Evolutionary conservation across 2,888 invertebrate species (phyloP).

Genomic region (Eulithis prunata): DNA sequence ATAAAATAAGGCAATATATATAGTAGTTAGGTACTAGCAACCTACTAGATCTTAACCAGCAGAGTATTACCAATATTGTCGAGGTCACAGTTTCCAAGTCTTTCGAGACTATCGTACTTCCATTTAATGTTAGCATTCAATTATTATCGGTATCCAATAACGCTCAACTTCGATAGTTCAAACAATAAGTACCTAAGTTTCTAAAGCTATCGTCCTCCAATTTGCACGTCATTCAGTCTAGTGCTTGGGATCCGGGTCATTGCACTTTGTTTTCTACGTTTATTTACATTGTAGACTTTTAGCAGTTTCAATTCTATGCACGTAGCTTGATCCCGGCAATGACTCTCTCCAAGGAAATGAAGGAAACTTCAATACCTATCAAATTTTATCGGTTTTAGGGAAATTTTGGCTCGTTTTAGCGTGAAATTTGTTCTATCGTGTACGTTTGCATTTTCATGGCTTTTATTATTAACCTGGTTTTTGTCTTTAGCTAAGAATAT

Average conservation of each 20-base stretch:
- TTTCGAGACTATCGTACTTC: background rate
- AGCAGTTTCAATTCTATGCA: constrained; percentile 16
- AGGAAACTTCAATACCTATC: constrained; percentile 6
- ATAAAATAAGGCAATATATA: too few relatives aligned
- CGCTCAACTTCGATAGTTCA: constrained; percentile 17
- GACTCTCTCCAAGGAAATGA: constrained; percentile 17
- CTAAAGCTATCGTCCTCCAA: constrained; percentile 27
- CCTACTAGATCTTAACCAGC: background rate
- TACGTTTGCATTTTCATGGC: background rate
- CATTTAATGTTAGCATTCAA: constrained; percentile 11
- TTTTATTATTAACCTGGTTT: too few relatives aligned
- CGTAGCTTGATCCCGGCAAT: constrained; percentile 17
- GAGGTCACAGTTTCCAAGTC: background rate
- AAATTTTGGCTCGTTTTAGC: background rate
- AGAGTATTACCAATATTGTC: background rate
- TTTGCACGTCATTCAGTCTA: constrained; percentile 36
- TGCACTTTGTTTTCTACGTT: constrained; percentile 25
- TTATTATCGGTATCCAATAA: constrained; percentile 20
- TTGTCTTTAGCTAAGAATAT: too few relatives aligned
- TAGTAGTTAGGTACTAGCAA: too few relatives aligned
- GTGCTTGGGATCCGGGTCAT: constrained; percentile 31
- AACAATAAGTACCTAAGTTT: constrained; percentile 21
- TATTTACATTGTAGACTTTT: constrained; percentile 21
- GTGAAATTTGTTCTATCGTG: background rate
- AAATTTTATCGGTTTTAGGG: constrained; percentile 1